A percentile compares a stretch with the other conserved stretches of the same genome.
phyloP scores from a whole-genome alignment of 2,888 invertebrate species.

The Campoplex capitator region DNA sequence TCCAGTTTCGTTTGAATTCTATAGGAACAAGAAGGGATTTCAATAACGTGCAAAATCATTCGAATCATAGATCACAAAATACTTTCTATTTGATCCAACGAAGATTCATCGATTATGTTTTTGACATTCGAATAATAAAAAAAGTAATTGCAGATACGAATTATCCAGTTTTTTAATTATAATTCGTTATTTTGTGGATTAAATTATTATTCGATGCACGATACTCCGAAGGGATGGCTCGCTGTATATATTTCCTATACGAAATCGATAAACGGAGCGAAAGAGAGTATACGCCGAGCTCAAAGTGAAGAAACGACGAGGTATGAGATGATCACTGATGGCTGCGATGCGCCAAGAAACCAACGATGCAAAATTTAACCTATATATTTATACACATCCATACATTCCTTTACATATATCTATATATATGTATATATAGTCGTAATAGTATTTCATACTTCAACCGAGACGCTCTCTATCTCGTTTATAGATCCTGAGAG shows the following conservation, averaged over 20 bases:
- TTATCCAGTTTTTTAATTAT: neutral
- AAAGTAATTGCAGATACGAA: too few species aligned
- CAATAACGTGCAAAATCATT: neutral
- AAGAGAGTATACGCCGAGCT: constrained; percentile 16
- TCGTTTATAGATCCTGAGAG: constrained; percentile 31
- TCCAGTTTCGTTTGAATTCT: neutral
- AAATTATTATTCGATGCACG: neutral
- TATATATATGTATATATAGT: neutral
- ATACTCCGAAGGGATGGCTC: constrained; percentile 40
- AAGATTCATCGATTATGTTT: neutral
- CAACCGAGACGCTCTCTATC: constrained; percentile 43
- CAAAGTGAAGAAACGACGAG: constrained; percentile 48
- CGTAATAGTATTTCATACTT: constrained; percentile 16
- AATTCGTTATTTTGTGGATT: neutral
- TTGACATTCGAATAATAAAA: too few species aligned
- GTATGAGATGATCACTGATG: constrained; percentile 33
- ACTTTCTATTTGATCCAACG: neutral
- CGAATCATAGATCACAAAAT: neutral
- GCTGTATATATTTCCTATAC: constrained; percentile 26
- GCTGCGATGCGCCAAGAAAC: constrained; percentile 18
- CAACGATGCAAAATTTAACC: constrained; percentile 33
- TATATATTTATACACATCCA: neutral
- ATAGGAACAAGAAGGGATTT: neutral
- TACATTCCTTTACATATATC: neutral
- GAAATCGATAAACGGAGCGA: constrained; percentile 37